Conservation (phyloP, 1,140 invertebrate species). For the Diprion similis region DNA sequence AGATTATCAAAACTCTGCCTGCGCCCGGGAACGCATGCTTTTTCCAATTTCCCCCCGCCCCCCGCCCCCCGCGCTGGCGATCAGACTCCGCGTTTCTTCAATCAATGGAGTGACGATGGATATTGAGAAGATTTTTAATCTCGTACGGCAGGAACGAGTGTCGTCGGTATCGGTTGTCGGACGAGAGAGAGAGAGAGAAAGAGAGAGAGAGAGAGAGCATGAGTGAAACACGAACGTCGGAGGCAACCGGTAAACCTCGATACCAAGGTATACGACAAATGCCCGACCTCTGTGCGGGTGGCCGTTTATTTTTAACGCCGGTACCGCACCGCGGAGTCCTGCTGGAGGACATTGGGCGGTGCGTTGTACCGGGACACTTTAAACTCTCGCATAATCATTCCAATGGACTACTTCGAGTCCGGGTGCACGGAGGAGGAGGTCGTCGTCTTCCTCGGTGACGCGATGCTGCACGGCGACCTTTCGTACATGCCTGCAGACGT, state of each 20-base stretch:
- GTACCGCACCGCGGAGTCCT: background rate
- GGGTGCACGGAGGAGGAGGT: background rate
- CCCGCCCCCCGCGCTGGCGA: no score
- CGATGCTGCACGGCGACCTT: background rate
- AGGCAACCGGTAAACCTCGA: no score
- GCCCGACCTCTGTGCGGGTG: constrained; percentile 2
- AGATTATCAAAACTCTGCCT: no score
- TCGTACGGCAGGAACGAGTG: no score
- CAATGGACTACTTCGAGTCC: background rate
- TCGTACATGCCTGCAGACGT: background rate
- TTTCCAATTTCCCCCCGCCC: background rate
- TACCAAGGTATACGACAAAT: no score
- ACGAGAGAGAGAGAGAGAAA: no score
- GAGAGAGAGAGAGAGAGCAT: no score
- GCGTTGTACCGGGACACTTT: background rate
- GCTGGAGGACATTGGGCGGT: background rate
- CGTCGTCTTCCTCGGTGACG: background rate
- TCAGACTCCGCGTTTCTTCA: background rate
- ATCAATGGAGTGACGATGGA: background rate
- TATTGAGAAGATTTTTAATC: background rate
- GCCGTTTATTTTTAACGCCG: constrained; percentile 3
- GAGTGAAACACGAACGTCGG: no score
- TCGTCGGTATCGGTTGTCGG: no score
- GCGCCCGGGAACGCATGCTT: no score
- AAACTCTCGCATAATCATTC: background rate